phyloP scores from a whole-genome alignment of 2,888 invertebrate species.

The Xestia rhomboidea region DNA sequence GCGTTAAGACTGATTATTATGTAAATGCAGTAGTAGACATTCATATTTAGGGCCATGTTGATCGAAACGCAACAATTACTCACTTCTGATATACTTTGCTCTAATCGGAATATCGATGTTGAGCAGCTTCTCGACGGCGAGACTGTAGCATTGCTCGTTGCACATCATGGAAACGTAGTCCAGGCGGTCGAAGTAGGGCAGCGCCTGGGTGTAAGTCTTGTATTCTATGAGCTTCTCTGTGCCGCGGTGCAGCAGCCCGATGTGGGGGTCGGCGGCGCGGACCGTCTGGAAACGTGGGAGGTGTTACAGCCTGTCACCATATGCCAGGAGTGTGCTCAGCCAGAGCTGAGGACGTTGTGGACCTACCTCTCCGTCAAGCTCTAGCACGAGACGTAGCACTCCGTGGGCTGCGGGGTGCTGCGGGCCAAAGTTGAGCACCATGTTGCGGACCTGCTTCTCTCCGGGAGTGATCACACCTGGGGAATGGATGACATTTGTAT shows the following conservation, averaged over 20 bases:
- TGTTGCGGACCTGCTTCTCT: constrained; percentile 96
- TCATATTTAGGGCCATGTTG: not conserved
- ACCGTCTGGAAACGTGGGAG: constrained; percentile 91
- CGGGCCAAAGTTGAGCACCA: constrained; percentile 96
- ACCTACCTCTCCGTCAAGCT: constrained; percentile 95
- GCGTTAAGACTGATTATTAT: not conserved
- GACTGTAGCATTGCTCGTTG: constrained; percentile 98
- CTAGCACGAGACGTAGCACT: constrained; percentile 95
- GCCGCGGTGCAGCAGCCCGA: constrained; percentile 98
- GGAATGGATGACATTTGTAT: not conserved
- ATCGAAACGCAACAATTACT: constrained; percentile 71
- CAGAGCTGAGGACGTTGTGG: not conserved
- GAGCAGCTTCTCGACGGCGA: constrained; percentile 98
- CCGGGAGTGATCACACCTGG: constrained; percentile 90
- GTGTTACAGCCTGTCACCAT: not conserved
- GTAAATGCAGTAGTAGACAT: not conserved
- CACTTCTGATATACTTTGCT: constrained; percentile 99
- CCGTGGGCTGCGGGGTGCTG: constrained; percentile 98
- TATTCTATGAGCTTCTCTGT: constrained; percentile 99
- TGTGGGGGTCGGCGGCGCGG: constrained; percentile 97
- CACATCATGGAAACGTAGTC: constrained; percentile 99
- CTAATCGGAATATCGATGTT: constrained; percentile 98
- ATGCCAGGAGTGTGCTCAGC: not conserved
- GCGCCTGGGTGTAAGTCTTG: constrained; percentile 99
- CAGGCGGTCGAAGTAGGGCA: constrained; percentile 99